Evolutionary conservation across 2,797 vertebrate genomes (phyloP).

Genomic region (Sebastes kiyomatsui): DNA sequence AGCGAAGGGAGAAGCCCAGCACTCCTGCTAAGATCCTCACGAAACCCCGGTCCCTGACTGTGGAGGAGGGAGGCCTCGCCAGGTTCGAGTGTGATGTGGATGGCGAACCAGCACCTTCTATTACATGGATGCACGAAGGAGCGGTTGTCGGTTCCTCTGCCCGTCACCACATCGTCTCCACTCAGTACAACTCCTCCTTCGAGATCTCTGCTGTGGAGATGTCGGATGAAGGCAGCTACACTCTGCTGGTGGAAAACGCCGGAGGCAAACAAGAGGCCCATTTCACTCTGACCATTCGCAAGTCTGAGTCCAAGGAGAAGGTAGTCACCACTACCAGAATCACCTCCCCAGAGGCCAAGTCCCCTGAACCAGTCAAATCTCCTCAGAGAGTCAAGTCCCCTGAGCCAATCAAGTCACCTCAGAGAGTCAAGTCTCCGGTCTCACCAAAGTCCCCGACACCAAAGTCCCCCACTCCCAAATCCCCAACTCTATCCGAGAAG

Average conservation of each 20-base stretch:
- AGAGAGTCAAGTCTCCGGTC: constrained; percentile 76
- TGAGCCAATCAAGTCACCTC: constrained; percentile 84
- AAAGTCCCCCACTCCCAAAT: constrained; percentile 66
- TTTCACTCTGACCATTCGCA: constrained; percentile 91
- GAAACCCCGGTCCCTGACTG: constrained; percentile 91
- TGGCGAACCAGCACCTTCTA: constrained; percentile 90
- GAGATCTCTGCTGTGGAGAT: constrained; percentile 90
- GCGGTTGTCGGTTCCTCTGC: constrained; percentile 83
- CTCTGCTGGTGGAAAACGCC: constrained; percentile 89
- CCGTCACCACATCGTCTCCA: constrained; percentile 87
- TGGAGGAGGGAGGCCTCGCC: constrained; percentile 88
- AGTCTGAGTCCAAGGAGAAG: constrained; percentile 84
- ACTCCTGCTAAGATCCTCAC: constrained; percentile 87
- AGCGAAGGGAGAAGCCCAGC: constrained; percentile 37
- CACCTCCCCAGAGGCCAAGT: constrained; percentile 84
- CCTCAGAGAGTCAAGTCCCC: constrained; percentile 83
- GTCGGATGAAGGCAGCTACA: constrained; percentile 94
- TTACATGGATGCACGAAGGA: constrained; percentile 89
- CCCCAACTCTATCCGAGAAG: constrained; percentile 54
- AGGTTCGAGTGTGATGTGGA: constrained; percentile 92
- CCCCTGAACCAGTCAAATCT: constrained; percentile 85
- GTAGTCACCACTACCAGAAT: constrained; percentile 83
- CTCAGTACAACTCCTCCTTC: constrained; percentile 89
- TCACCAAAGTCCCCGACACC: constrained; percentile 67
- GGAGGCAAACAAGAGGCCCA: constrained; percentile 91